Base-by-base conservation (phyloP, 92 coral and sea anemone genomes). In the Parazoanthus swiftii region DNA sequence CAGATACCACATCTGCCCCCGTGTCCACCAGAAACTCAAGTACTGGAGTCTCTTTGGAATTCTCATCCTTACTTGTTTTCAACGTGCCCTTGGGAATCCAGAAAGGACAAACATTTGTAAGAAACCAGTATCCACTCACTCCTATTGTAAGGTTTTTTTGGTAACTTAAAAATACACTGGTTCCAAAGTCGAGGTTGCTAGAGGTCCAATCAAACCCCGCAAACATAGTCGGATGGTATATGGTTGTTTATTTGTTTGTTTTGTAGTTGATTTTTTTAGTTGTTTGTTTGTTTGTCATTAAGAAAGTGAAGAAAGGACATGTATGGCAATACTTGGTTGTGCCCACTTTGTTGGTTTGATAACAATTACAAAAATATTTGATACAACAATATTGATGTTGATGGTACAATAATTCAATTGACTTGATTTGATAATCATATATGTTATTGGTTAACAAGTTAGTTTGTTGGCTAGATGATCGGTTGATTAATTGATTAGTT, bases 21-120 rank as follows among this genome's bases (percentile, higher is more conserved):
- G 94, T 91, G 85, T 94, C 98, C 35, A 94, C 89, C 89, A 94
- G 88, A 79, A 94, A 94, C 93, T 89, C 93, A 25, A 94, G 85
- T 13, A 26, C 50, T 9, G 73, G 36, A 33, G 85, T 59, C 35
- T 59, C 48, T 59, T 81, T 81, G 0, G 85, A 81, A 50, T 8
- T 44, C 1, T 63, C 35, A 7, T 81, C 85, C 5, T 35, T 37
- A 65, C 54, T 81, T 37, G 72, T 14, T 36, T 56, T 81, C 35
- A 81, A 23, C 8, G 29, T 39, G 67, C 85, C 85, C 85, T 81
- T 13, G 2, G 11, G 35, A 16, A 37, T 81, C 25, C 10, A 37
- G 3, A 80, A 48, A 6, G 72, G 58, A 56, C 1, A 26, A 50
- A 79, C 70, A 63, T 20, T 63, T 63, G 68, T 63, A 63, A 63